Base-by-base conservation (phyloP, 2,113 vertebrate genomes). In the Nannospalax galili region DNA sequence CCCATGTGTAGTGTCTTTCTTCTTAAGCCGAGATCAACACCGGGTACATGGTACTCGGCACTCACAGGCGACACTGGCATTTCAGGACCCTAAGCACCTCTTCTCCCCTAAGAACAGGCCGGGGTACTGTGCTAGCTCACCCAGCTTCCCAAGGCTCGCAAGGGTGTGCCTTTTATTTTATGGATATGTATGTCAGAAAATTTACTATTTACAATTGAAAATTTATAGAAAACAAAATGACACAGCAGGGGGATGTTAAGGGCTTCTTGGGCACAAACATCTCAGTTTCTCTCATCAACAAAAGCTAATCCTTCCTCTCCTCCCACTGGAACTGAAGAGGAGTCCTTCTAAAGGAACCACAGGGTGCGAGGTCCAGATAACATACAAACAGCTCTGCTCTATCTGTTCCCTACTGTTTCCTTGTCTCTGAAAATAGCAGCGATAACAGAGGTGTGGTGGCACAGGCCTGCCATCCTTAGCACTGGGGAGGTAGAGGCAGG, bases 121-220 rank as follows among this genome's bases (percentile, higher is more conserved):
- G 56, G n/a, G 62, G 37, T 35, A 14, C 3, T 16, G 35, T 75
- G 37, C 64, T 42, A 30, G 88, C 56, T 84, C 95, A 62, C 65
- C 73, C 60, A 84, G 85, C n/a, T 84, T 24, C 96, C 93, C 77
- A 64, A 26, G 48, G 92, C 94, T 19, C 62, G 42, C 37, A 80
- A 70, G 48, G 32, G 84, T 87, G 94, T 60, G 84, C 75, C 72
- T 26, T 19, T 74, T 7, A 15, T 45, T 45, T 28, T 35, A 69
- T 62, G 35, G n/a, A 93, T 5, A 5, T 0, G 0, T 0, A 37
- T 40, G 37, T 45, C 62, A 10, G 30, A 48, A 42, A 52, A 52
- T 45, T 0, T 8, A 40, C 52, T n/a, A 0, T n/a, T 24, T 3
- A 4, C 0, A 19, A 30, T 52, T 67, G 67, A 40, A 37, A 72